Conservation (phyloP, 2,888 invertebrate species). For the Heliconius erato region DNA sequence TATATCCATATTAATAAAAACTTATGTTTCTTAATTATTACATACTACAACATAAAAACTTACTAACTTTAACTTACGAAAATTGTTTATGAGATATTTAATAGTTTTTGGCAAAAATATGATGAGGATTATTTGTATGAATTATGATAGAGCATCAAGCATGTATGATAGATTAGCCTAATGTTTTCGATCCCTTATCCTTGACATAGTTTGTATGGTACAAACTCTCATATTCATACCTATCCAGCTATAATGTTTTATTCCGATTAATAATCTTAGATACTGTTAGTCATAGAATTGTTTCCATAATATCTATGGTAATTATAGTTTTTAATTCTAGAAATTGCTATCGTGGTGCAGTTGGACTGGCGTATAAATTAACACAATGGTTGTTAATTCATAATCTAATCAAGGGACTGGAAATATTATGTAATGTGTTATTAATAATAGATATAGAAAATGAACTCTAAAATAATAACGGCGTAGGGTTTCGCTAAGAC, state of each 20-base stretch:
- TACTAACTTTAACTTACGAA: constrained; percentile 4
- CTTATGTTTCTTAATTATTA: constrained; percentile 6
- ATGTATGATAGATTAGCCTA: not conserved
- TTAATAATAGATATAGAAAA: not conserved
- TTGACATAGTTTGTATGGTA: not conserved
- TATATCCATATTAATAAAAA: not conserved
- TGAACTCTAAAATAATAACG: not conserved
- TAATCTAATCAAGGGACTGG: too few species aligned
- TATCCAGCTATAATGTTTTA: not conserved
- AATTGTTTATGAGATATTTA: not conserved
- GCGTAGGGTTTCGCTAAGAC: not conserved
- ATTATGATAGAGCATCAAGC: not conserved
- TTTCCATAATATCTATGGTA: not conserved
- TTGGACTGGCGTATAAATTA: too few species aligned
- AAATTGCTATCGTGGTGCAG: too few species aligned
- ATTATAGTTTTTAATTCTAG: not conserved
- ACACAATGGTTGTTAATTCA: too few species aligned
- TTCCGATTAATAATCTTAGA: not conserved
- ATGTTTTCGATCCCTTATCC: not conserved
- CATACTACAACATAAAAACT: constrained; percentile 12
- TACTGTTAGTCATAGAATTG: not conserved
- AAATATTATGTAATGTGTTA: not conserved
- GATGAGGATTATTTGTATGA: not conserved
- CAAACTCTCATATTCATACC: not conserved
- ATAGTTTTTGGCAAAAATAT: not conserved